These are phyloP conservation scores for Perodicticus potto DNA, from an alignment of 2,797 vertebrate genomes.

Conservation along the genomic window DNA sequence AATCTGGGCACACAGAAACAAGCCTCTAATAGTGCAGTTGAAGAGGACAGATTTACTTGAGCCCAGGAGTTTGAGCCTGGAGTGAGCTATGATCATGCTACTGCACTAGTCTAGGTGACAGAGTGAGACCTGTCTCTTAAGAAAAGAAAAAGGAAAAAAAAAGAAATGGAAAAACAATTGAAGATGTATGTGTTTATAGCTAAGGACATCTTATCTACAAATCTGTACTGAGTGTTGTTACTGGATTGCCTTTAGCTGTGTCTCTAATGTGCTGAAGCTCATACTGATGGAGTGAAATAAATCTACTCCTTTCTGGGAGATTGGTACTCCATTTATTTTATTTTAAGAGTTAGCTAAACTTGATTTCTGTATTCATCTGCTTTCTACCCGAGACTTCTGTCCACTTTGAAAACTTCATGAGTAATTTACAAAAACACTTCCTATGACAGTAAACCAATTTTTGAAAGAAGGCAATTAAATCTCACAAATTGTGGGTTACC, in stretches of 20 bases:
- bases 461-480: background rate
- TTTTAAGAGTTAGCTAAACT: constrained; percentile 17
- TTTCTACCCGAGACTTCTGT: background rate
- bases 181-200: constrained; percentile 47
- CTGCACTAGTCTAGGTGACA: too few species aligned
- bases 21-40: too few species aligned
- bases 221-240: background rate
- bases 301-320: background rate
- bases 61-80: too few species aligned
- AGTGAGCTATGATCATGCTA: too few species aligned
- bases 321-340: background rate
- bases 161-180: constrained; percentile 64
- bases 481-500: background rate
- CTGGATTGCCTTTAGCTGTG: constrained; percentile 3
- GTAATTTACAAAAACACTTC: background rate
- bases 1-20: too few species aligned
- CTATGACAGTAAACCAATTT: background rate
- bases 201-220: constrained; percentile 34
- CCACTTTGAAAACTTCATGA: background rate
- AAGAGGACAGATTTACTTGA: too few species aligned
- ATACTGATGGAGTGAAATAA: constrained; percentile 26
- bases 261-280: background rate
- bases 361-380: background rate
- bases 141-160: background rate
- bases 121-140: too few species aligned